Base-by-base conservation (phyloP, 37 sponge, comb jelly and placozoan species). In the Cliona cf. orientalis region DNA sequence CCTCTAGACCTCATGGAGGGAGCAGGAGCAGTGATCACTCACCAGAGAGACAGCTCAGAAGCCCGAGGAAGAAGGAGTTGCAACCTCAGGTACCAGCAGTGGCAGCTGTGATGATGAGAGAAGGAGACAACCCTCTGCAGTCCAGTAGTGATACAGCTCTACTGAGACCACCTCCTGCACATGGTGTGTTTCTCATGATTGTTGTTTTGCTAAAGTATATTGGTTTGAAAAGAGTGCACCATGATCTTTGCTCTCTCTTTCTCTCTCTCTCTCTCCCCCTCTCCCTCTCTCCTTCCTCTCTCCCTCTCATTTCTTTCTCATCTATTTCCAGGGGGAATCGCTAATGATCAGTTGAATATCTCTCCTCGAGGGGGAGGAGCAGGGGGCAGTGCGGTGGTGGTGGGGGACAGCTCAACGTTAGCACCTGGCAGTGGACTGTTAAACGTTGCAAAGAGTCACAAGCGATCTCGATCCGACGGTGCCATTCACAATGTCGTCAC, bases 401-500 rank as follows among this genome's bases (percentile, higher is more conserved):
- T n/a, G n/a, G n/a, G n/a, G n/a, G n/a, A n/a, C n/a, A n/a, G n/a
- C n/a, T n/a, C n/a, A n/a, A n/a, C n/a, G n/a, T n/a, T n/a, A n/a
- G n/a, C n/a, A n/a, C n/a, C n/a, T n/a, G n/a, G n/a, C n/a, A n/a
- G n/a, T n/a, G n/a, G n/a, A n/a, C n/a, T n/a, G n/a, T n/a, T n/a
- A n/a, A n/a, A n/a, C n/a, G n/a, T n/a, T n/a, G n/a, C n/a, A n/a
- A n/a, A n/a, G n/a, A 25, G 32, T 1, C 80, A 66, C 69, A 65
- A 66, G 80, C 32, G 80, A 1, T 55, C 68, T 22, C 45, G 40
- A 11, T 79, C 80, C 22, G 80, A 79, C 37, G 67, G 80, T 2
- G 69, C 73, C 73, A 72, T 72, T 53, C 5, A 40, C 36, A 72
- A 53, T 32, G 9, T 72, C 26, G 29, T 4, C 11, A 31, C 40